Evolutionary conservation across 2,888 invertebrate species (phyloP), one percentile per base, ranked within the genome.

Genomic region (Eristalis intricaria): DNA sequence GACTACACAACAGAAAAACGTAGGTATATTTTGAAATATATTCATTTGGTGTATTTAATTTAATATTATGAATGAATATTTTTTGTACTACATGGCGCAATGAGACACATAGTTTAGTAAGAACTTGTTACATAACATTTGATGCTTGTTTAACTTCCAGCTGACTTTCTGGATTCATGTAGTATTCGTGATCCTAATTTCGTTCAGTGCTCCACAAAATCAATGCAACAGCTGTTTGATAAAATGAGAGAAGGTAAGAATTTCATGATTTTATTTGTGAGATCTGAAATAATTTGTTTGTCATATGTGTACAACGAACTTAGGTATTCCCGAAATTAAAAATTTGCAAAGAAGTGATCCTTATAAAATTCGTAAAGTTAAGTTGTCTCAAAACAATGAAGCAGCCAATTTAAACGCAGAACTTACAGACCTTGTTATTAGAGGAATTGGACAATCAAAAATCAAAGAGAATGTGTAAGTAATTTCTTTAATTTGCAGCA

Each of bases 401-500:
- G 95, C 95, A 13, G 95, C 95, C 0, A 95, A 94, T 87, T 94
- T 96, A 0, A 95, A 96, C 90, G 95, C 95, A 35, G 95, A 96
- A 2, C 92, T 96, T 43, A 94, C 94, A 89, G 94, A 96, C 90
- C 95, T 96, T 70, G 94, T 94, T 1, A 94, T 96, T 3, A 92
- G 94, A 19, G 96, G 96, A 65, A 95, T 95, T 90, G 95, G 95
- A 32, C 91, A 94, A 81, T 94, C 95, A n/a, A 92, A 94, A 90
- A 94, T 96, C 40, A 91, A 94, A 79, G 93, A 94, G 78, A 95
- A 95, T 92, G 94, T 93, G 95, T 95, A 91, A 94, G 94, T 93
- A 19, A 50, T 4, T 50, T n/a, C 15, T n/a, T n/a, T 2, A 13
- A 22, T 60, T 26, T 15, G 1, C 1, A 26, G 1, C 23, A 13